Base-by-base conservation (phyloP, 1,140 invertebrate genomes). In the Pygmarrhopalites habei region DNA sequence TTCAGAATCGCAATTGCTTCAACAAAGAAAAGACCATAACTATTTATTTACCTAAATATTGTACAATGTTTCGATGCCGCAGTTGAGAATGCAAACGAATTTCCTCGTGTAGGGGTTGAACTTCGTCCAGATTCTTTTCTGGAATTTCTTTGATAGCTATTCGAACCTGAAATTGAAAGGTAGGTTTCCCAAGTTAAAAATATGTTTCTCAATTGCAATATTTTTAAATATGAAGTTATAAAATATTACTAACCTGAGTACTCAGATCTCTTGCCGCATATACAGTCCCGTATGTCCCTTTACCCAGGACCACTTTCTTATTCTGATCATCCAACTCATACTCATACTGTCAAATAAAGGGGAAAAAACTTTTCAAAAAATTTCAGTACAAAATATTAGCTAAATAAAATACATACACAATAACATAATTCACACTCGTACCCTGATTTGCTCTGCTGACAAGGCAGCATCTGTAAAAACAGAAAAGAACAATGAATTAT, bases 81-180 rank as follows among this genome's bases (percentile, higher is more conserved):
- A 99, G 77, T 74, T 97, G 92, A 17, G 95, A 97, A 77, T 99
- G 96, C 25, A 99, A 81, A 74, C 94, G 87, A 69, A 99, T 99
- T 79, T 99, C 96, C 79, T 99, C 96, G 74, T 98, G 95, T 56
- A 99, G 76, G 0, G 95, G 95, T 76, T 99, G 96, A 0, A 99
- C 95, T 74, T 97, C 95, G 5, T 94, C 92, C 14, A 95, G 81
- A 78, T 95, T 95, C 76, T 90, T 90, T 75, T 98, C 95, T 0
- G 92, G 92, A 60, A 99, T 92, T 80, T 98, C 96, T 77, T 99
- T 99, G 1, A 98, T 90, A 1, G 96, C 96, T 71, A 99, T 96
- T 62, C 90, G 81, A 1, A 94, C 89, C n/a, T n/a, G n/a, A n/a
- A n/a, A n/a, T n/a, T n/a, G n/a, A n/a, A n/a, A n/a, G n/a, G n/a